These are phyloP conservation scores for Nebria salina DNA, from an alignment of 2,888 invertebrate genomes.

Conservation along the genomic window DNA sequence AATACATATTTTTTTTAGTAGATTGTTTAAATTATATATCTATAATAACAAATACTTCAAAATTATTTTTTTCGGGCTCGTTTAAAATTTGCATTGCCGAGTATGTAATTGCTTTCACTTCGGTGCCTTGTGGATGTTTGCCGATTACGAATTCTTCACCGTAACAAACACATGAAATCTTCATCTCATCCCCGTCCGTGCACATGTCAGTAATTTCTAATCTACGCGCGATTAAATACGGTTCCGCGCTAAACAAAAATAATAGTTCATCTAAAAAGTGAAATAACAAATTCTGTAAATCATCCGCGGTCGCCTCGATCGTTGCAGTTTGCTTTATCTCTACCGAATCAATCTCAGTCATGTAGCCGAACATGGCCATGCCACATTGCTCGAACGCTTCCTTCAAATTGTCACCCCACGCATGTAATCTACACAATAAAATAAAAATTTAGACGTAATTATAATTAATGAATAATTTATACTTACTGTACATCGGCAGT, in stretches of 20 bases:
- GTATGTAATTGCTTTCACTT: slow-evolving; percentile 99
- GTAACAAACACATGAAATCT: slow-evolving; percentile 81
- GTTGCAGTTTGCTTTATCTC: slow-evolving; percentile 81
- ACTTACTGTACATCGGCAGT: slow-evolving; percentile 99
- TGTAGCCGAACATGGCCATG: slow-evolving; percentile 97
- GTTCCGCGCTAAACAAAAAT: slow-evolving; percentile 92
- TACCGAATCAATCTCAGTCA: slow-evolving; percentile 90
- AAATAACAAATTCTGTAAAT: slow-evolving; percentile 86
- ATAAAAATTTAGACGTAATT: slow-evolving; percentile 12
- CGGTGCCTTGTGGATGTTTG: slow-evolving; percentile 97
- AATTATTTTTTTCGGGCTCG: slow-evolving; percentile 73
- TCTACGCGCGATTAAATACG: slow-evolving; percentile 86
- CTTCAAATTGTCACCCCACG: slow-evolving; percentile 87
- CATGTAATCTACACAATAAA: slow-evolving; percentile 74
- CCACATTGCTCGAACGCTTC: slow-evolving; percentile 97
- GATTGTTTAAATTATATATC: slow-evolving; percentile 76
- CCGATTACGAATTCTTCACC: slow-evolving; percentile 95
- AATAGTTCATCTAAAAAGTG: slow-evolving; percentile 95
- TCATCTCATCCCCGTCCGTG: slow-evolving; percentile 74
- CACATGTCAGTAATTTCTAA: slow-evolving; percentile 89
- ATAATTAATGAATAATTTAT: slow-evolving; percentile 33
- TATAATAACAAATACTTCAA: slow-evolving; percentile 96
- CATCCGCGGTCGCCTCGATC: slow-evolving; percentile 90
- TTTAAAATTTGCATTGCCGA: slow-evolving; percentile 96
- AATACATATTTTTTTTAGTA: no score